Conservation (phyloP, 2,113 vertebrate species). For the Natator depressus region DNA sequence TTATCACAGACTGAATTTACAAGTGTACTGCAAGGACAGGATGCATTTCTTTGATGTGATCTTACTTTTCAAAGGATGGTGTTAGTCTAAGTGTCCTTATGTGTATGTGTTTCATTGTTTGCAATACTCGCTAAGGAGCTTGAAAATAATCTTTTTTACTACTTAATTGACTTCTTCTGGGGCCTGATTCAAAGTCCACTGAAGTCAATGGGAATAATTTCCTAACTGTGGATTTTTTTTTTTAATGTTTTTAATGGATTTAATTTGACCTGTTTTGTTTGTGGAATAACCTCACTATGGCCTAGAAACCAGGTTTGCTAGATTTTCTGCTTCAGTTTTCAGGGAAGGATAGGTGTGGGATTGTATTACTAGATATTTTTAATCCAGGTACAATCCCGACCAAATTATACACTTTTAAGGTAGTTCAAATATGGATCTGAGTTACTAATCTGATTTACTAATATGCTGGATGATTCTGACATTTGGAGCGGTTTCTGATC, state of each 20-base stretch:
- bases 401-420: constrained; percentile 28
- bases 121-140: constrained; percentile 42
- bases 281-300: constrained; percentile 1
- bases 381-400: constrained; percentile 36
- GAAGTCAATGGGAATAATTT: background rate
- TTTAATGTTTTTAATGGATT: background rate
- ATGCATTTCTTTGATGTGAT: constrained; percentile 72
- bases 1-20: constrained; percentile 58
- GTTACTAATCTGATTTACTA: constrained; percentile 15
- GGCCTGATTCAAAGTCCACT: constrained; percentile 29
- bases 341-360: background rate
- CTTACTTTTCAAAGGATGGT: constrained; percentile 63
- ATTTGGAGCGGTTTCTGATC: background rate
- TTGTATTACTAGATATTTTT: constrained; percentile 57
- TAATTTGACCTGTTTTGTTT: background rate
- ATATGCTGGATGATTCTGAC: constrained; percentile 19
- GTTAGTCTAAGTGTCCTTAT: constrained; percentile 70
- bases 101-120: constrained; percentile 71
- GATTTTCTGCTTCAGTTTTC: background rate
- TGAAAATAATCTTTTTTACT: constrained; percentile 54
- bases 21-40: background rate
- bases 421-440: background rate
- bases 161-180: constrained; percentile 52
- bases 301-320: background rate
- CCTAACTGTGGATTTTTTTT: constrained; percentile 19